Conservation (phyloP, 1,140 invertebrate genomes). For the Alviniconcha marisindica region DNA sequence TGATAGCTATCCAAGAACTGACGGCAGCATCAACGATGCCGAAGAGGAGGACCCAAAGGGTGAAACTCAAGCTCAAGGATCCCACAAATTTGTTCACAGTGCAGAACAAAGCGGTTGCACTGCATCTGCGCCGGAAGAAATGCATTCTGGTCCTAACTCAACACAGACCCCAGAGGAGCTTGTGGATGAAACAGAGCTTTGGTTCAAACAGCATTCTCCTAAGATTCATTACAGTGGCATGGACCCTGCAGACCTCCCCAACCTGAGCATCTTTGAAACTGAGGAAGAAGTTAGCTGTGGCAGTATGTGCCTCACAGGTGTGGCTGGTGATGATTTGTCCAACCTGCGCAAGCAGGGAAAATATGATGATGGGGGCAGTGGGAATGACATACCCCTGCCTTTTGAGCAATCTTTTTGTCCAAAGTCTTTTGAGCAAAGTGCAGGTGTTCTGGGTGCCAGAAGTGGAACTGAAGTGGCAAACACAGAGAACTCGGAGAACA, state of each 20-base stretch:
- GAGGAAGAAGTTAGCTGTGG: not conserved
- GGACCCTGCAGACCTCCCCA: not conserved
- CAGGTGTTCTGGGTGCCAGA: not conserved
- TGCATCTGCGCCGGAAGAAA: not conserved
- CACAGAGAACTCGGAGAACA: not conserved
- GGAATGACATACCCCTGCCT: not conserved
- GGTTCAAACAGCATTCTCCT: not conserved
- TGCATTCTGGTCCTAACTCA: not conserved
- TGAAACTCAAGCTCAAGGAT: not conserved
- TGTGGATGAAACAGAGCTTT: constrained; percentile 8
- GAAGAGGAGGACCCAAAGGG: not conserved
- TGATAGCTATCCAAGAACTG: not conserved
- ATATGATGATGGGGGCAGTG: not conserved
- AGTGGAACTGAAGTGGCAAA: not conserved
- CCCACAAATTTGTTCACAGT: not conserved
- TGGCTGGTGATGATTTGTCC: not conserved
- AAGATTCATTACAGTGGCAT: not conserved
- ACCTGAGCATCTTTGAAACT: constrained; percentile 24
- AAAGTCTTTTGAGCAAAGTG: not conserved
- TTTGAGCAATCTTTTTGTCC: too few relatives aligned
- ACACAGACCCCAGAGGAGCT: not conserved
- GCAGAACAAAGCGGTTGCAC: not conserved
- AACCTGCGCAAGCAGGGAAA: not conserved
- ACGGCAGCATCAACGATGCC: not conserved
- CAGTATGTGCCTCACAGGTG: too few relatives aligned